phyloP scores from a whole-genome alignment of 2,113 vertebrate genomes.

The Gasterosteus nipponicus region DNA sequence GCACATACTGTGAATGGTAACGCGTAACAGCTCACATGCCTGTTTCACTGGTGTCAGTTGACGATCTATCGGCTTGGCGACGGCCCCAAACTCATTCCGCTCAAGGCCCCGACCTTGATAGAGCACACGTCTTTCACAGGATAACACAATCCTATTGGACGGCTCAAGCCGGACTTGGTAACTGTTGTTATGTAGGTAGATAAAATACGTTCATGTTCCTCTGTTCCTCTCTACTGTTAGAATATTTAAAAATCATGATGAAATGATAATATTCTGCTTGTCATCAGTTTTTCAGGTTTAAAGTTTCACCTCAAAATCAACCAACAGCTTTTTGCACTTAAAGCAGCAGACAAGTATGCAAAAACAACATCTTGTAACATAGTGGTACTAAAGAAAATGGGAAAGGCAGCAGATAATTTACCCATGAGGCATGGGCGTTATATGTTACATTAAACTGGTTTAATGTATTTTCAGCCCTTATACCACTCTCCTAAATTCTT shows the following conservation, averaged over 20 bases:
- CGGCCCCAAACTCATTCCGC: constrained; percentile 9
- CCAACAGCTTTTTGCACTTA: background rate
- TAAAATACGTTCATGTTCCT: background rate
- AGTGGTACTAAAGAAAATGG: background rate
- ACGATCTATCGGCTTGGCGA: constrained; percentile 24
- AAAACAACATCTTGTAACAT: background rate
- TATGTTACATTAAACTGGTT: background rate
- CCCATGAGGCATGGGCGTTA: background rate
- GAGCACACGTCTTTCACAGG: background rate
- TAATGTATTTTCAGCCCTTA: constrained; percentile 2
- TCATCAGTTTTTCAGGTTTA: no score
- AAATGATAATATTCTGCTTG: no score
- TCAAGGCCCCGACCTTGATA: background rate
- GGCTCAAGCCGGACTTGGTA: background rate
- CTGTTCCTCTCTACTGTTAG: background rate
- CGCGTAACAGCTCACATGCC: constrained; percentile 27
- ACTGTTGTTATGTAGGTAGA: background rate
- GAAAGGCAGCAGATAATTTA: background rate
- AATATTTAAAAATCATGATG: no score
- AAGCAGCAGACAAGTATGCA: background rate
- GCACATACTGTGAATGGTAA: constrained; percentile 46
- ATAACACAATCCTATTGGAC: background rate
- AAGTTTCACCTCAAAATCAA: no score
- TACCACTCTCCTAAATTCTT: background rate
- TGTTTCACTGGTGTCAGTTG: constrained; percentile 34